These are phyloP conservation scores for Oxyura jamaicensis DNA, from an alignment of 2,113 vertebrate genomes.

Conservation along the genomic window DNA sequence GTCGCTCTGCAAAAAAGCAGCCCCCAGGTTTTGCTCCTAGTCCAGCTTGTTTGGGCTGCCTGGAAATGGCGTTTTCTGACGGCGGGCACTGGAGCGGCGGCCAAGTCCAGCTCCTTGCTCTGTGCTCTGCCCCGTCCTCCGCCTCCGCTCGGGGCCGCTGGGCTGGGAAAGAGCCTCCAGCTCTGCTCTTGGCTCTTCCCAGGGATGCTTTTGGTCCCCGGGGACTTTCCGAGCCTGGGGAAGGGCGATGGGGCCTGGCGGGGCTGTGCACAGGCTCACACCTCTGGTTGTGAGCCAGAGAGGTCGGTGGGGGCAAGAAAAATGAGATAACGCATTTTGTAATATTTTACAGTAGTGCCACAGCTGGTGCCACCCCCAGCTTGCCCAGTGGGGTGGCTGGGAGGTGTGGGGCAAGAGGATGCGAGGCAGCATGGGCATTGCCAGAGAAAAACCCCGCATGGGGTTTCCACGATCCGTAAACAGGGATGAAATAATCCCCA, in stretches of 20 bases:
- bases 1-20: background rate
- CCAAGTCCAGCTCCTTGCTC: background rate
- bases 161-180: background rate
- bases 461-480: no score
- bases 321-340: background rate
- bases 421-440: no score
- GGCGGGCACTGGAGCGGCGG: no score
- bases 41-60: background rate
- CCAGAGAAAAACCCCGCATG: background rate
- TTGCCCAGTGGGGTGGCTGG: background rate
- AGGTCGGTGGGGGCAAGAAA: background rate
- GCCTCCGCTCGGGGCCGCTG: background rate
- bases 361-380: background rate
- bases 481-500: background rate
- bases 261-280: accelerated
- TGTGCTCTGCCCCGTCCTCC: background rate
- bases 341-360: background rate
- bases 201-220: background rate
- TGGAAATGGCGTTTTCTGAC: background rate
- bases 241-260: background rate
- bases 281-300: background rate
- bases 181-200: background rate
- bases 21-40: background rate
- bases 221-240: background rate
- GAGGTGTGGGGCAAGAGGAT: background rate